These are phyloP conservation scores for Oryctes rhinoceros DNA, from an alignment of 1,140 invertebrate species.

Conservation along the genomic window DNA sequence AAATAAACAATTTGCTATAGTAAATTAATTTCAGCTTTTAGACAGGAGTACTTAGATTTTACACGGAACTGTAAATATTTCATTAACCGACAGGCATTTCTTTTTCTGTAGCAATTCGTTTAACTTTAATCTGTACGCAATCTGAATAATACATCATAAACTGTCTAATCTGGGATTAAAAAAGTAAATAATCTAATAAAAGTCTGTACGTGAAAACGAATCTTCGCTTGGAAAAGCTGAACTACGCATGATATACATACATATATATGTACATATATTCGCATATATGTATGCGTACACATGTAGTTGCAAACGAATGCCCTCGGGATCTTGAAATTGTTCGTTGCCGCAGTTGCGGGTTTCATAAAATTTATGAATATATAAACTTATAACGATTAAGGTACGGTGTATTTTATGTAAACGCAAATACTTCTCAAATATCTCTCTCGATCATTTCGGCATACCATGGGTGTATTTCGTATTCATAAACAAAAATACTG, in stretches of 20 bases:
- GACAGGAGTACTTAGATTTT: no score
- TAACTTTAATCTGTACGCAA: not conserved
- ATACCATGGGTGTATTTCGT: no score
- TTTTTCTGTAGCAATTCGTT: not conserved
- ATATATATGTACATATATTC: no score
- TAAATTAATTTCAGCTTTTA: no score
- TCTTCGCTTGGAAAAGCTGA: not conserved
- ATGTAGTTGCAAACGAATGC: not conserved
- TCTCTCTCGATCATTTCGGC: no score
- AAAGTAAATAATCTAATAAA: slow-evolving; percentile 9
- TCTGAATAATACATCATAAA: not conserved
- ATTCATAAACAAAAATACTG: no score
- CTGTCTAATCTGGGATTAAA: not conserved
- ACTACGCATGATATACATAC: slow-evolving; percentile 5
- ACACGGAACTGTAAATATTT: no score
- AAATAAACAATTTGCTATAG: no score
- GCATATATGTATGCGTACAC: no score
- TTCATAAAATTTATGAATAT: not conserved
- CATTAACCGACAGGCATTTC: not conserved
- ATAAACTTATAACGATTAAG: not conserved
- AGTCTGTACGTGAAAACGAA: not conserved
- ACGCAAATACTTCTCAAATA: no score
- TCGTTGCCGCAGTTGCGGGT: not conserved
- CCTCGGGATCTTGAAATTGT: not conserved
- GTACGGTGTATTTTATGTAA: not conserved